Evolutionary conservation across 1,140 invertebrate species (phyloP).

Genomic region (Gryon sp.): DNA sequence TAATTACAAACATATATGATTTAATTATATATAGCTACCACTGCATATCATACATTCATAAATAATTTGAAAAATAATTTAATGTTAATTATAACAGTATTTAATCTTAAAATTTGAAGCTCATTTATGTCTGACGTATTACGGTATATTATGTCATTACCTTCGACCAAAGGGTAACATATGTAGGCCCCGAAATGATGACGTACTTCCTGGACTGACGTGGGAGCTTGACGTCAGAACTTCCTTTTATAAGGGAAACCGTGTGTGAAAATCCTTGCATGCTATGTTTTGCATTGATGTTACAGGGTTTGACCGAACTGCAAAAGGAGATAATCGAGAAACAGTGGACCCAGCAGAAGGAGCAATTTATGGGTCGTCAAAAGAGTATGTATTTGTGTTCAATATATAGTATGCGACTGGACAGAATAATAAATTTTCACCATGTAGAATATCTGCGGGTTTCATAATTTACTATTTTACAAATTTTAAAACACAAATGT

Average conservation of each 20-base stretch:
- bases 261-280: slow-evolving; percentile 75
- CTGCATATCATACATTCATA: too few species aligned
- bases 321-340: slow-evolving; percentile 91
- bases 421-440: background rate
- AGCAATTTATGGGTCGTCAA: slow-evolving; percentile 91
- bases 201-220: slow-evolving; percentile 40
- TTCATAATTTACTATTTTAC: too few species aligned
- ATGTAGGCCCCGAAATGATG: slow-evolving; percentile 18
- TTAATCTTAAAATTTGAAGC: background rate
- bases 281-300: slow-evolving; percentile 73
- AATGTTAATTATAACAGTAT: background rate
- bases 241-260: slow-evolving; percentile 54
- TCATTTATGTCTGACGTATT: background rate
- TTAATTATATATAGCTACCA: too few species aligned
- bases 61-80: too few species aligned
- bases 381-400: slow-evolving; percentile 85
- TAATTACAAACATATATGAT: too few species aligned
- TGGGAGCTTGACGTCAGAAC: slow-evolving; percentile 32
- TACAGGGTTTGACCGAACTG: slow-evolving; percentile 89
- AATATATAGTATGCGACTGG: background rate
- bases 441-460: too few species aligned
- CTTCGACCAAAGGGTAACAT: slow-evolving; percentile 25
- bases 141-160: slow-evolving; percentile 5
- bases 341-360: slow-evolving; percentile 90
- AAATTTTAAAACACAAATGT: too few species aligned